phyloP scores from a whole-genome alignment of 2,888 invertebrate genomes.

The Nycteola revayana region DNA sequence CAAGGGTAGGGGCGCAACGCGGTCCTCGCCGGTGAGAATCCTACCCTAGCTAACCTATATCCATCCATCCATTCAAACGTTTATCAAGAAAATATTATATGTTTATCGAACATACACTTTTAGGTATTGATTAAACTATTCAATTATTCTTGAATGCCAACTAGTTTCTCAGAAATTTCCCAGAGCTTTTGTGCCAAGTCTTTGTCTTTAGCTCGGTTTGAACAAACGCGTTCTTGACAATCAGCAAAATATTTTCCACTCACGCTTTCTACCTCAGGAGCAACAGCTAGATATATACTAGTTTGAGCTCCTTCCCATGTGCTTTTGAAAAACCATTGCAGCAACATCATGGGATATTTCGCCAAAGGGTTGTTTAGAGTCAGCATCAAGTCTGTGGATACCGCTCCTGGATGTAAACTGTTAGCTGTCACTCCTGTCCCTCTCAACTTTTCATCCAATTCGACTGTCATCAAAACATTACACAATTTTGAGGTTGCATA shows the following conservation, averaged over 20 bases:
- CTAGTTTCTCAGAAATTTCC: slow-evolving; percentile 68
- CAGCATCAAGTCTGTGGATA: slow-evolving; percentile 84
- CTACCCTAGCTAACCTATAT: too few species aligned
- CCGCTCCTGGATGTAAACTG: slow-evolving; percentile 88
- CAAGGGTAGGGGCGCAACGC: too few species aligned
- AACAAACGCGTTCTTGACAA: slow-evolving; percentile 60
- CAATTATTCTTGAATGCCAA: slow-evolving; percentile 38
- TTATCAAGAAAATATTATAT: too few species aligned
- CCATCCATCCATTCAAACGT: too few species aligned
- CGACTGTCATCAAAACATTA: slow-evolving; percentile 87
- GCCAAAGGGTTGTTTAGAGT: slow-evolving; percentile 22
- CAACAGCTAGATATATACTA: slow-evolving; percentile 76
- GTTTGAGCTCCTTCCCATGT: slow-evolving; percentile 72
- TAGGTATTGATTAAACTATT: too few species aligned
- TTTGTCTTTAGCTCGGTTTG: slow-evolving; percentile 68
- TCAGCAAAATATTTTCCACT: slow-evolving; percentile 85
- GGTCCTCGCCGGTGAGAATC: too few species aligned
- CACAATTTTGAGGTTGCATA: slow-evolving; percentile 85
- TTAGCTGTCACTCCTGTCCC: slow-evolving; percentile 88
- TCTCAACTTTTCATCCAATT: slow-evolving; percentile 85
- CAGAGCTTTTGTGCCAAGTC: slow-evolving; percentile 82
- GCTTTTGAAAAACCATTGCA: slow-evolving; percentile 38
- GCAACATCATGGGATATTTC: slow-evolving; percentile 57
- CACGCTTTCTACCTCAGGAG: slow-evolving; percentile 76
- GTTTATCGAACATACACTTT: too few species aligned